These are phyloP conservation scores for Celastrina argiolus DNA, from an alignment of 2,888 invertebrate genomes.

Conservation along the genomic window DNA sequence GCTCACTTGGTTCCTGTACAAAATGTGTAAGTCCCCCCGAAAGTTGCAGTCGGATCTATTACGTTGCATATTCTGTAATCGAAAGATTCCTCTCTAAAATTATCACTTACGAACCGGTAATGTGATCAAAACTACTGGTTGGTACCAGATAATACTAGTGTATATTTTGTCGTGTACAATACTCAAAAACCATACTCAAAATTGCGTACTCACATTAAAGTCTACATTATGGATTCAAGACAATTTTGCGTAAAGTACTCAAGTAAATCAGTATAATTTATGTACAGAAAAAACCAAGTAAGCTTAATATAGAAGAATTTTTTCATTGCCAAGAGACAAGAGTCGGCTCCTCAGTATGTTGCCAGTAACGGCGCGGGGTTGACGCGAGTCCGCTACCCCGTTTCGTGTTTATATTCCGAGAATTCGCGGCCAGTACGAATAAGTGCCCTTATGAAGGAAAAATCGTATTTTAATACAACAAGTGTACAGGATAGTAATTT, in stretches of 20 bases:
- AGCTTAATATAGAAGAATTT: constrained; percentile 31
- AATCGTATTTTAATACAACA: constrained; percentile 45
- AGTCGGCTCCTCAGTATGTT: constrained; percentile 53
- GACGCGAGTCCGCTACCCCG: constrained; percentile 50
- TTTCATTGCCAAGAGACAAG: constrained; percentile 55
- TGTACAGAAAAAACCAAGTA: not conserved
- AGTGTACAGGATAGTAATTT: constrained; percentile 65
- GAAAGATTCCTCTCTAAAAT: not conserved
- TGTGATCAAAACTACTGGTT: not conserved
- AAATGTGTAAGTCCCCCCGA: not conserved
- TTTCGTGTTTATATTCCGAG: constrained; percentile 39
- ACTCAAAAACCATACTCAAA: not conserved
- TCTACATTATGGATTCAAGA: not conserved
- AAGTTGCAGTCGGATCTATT: not conserved
- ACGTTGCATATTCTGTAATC: not conserved
- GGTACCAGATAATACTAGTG: not conserved
- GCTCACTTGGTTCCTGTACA: too few relatives aligned
- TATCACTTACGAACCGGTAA: not conserved
- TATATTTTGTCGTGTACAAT: not conserved
- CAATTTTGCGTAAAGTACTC: not conserved
- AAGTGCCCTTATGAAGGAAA: constrained; percentile 68
- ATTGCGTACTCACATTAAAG: not conserved
- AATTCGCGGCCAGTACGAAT: constrained; percentile 39
- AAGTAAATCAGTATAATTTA: not conserved
- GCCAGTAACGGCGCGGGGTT: constrained; percentile 52